phyloP scores from a whole-genome alignment of 2,113 vertebrate genomes.

The Gopherus flavomarginatus region DNA sequence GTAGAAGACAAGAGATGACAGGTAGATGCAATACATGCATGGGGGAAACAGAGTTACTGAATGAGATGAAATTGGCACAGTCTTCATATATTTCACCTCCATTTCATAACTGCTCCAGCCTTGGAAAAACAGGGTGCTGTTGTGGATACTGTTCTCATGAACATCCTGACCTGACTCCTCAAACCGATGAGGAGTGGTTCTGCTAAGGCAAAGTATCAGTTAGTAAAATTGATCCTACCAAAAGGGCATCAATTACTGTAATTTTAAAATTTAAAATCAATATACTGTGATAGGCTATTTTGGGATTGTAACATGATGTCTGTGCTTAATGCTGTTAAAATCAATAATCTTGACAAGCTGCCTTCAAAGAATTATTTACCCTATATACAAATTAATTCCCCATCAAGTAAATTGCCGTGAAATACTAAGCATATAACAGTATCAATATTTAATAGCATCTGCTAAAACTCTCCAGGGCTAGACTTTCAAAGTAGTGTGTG shows the following conservation, averaged over 20 bases:
- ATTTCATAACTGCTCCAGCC: accelerated
- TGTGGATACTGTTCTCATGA: accelerated
- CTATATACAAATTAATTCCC: slow-evolving; percentile 44
- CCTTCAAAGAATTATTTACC: slow-evolving; percentile 5
- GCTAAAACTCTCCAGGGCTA: neutral
- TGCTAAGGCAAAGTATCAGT: neutral
- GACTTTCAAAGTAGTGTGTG: neutral
- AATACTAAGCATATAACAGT: neutral
- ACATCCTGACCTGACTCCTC: neutral
- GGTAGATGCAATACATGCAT: neutral
- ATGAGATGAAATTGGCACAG: accelerated
- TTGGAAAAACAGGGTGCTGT: neutral
- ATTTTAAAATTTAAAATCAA: neutral
- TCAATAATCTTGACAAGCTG: neutral
- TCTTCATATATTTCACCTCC: neutral
- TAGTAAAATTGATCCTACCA: neutral
- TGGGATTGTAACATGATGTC: neutral
- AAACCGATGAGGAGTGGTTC: neutral
- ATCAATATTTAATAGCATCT: slow-evolving; percentile 52
- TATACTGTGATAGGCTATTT: neutral
- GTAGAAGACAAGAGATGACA: neutral
- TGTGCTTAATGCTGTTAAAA: neutral
- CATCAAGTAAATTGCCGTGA: slow-evolving; percentile 11
- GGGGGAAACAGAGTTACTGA: neutral
- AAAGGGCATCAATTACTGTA: neutral